A percentile compares a stretch with the other conserved stretches of the same genome.
Evolutionary conservation across 2,888 invertebrate species (phyloP).

Genomic region (Imbricaverruca yamaguchii): DNA sequence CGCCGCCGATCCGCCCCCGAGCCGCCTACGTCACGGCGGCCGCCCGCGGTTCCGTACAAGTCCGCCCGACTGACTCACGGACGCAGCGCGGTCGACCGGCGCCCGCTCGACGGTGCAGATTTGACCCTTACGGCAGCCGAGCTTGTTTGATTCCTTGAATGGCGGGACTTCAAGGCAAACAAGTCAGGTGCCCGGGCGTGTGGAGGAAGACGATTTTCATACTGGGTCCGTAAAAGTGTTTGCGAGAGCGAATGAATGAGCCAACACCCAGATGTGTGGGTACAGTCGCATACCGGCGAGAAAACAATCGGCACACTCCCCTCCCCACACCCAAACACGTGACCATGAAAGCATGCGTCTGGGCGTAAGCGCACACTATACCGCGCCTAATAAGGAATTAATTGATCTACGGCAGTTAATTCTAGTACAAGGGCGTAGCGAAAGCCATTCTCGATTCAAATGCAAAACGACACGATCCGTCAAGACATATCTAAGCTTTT

Average conservation of each 20-base stretch:
- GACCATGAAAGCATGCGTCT: too few species aligned
- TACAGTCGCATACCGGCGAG: background rate
- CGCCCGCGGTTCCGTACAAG: background rate
- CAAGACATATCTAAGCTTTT: too few species aligned
- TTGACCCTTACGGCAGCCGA: background rate
- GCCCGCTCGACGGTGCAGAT: background rate
- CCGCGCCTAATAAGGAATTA: too few species aligned
- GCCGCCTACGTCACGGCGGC: background rate
- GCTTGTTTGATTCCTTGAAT: background rate
- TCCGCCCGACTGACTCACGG: constrained; percentile 6
- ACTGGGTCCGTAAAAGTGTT: background rate
- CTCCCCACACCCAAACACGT: too few species aligned
- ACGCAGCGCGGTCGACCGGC: background rate
- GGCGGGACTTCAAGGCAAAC: constrained; percentile 13
- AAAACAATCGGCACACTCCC: background rate
- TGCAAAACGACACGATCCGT: too few species aligned
- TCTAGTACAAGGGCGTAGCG: too few species aligned
- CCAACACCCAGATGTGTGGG: background rate
- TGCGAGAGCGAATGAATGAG: background rate
- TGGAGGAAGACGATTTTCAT: background rate
- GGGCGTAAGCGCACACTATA: too few species aligned
- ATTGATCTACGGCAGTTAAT: too few species aligned
- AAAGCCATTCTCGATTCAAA: too few species aligned
- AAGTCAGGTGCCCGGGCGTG: background rate
- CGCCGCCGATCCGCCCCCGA: background rate